Base-by-base conservation (phyloP, 1,140 invertebrate genomes). In the Belonocnema kinseyi region DNA sequence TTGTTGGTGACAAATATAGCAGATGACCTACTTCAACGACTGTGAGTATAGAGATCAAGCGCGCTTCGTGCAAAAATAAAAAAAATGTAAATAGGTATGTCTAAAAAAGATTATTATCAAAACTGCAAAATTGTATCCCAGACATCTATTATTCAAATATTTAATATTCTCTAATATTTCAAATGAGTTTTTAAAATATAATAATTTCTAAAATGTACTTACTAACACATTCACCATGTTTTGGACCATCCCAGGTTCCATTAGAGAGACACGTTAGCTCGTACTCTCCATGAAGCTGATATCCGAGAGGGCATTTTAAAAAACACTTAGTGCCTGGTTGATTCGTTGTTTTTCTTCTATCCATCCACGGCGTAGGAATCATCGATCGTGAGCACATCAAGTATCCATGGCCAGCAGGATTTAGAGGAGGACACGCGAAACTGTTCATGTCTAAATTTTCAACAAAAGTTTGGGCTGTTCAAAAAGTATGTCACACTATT, bases 141-240 rank as follows among this genome's bases (percentile, higher is more conserved):
- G 10, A 46, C 10, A 10, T 1, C 0, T 46, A 46, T 46, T 46
- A 1, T 46, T 11, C 1, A 8, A 46, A 1, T 2, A 11, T 10
- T 10, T 11, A 46, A 46, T 0, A 10, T 8, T 46, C 40, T 46
- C 8, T 8, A 46, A 46, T 46, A 70, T 46, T 70, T 26, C 7
- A 7, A 70, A 70, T 8, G 51, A 71, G 50, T 74, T 74, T 54
- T 74, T 26, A 50, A 66, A 17, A 10, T 21, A 16, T 19, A 53
- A 61, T 46, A 50, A 13, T 72, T 17, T 51, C 10, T 21, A 12
- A 72, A 3, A 72, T 46, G 71, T 72, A 90, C 91, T 90, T 80
- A 92, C 91, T 86, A 75, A 91, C 86, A 70, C 91, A 92, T 75
- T 90, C 89, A 10, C 91, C 91, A 75, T 90, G 86, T 71, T 90